These are phyloP conservation scores for Zaprionus nigranus DNA, from an alignment of 1,140 invertebrate genomes.

Conservation along the genomic window DNA sequence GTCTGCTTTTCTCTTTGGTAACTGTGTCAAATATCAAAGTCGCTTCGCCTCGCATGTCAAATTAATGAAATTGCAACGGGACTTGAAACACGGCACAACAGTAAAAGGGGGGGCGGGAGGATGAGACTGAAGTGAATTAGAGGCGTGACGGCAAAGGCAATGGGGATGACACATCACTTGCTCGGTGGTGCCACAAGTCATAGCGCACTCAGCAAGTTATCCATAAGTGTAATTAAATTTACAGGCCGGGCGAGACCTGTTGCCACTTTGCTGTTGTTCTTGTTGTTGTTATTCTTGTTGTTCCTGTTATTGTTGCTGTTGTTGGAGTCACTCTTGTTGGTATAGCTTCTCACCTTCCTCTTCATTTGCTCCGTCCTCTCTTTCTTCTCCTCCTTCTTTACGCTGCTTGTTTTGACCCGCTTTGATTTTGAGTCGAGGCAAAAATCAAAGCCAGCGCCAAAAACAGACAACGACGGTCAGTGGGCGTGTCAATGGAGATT, in stretches of 20 bases:
- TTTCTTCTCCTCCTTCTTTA: neutral
- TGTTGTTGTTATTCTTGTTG: constrained; percentile 7
- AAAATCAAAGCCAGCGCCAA: constrained; percentile 59
- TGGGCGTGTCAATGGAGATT: neutral
- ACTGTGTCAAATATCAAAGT: constrained; percentile 35
- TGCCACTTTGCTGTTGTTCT: constrained; percentile 13
- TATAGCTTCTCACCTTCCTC: neutral
- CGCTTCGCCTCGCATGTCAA: constrained; percentile 10
- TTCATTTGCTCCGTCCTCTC: neutral
- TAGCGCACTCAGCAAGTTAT: constrained; percentile 35
- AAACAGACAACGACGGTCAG: constrained; percentile 4
- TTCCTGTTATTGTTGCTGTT: neutral
- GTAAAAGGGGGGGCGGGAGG: neutral
- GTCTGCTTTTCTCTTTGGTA: neutral
- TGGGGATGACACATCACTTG: constrained; percentile 6
- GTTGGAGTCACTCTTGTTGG: neutral
- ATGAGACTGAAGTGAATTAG: too few species aligned
- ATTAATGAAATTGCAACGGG: constrained; percentile 44
- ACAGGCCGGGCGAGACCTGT: constrained; percentile 47
- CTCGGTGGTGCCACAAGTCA: constrained; percentile 5
- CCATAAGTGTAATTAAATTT: constrained; percentile 77
- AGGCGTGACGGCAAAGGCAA: neutral
- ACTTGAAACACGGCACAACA: neutral
- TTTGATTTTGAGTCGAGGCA: constrained; percentile 56
- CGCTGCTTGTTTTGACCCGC: constrained; percentile 42